A percentile compares a stretch with the other conserved stretches of the same genome.
Conservation (phyloP, 23 tunicate genomes). For the Clavelina lepadiformis region DNA sequence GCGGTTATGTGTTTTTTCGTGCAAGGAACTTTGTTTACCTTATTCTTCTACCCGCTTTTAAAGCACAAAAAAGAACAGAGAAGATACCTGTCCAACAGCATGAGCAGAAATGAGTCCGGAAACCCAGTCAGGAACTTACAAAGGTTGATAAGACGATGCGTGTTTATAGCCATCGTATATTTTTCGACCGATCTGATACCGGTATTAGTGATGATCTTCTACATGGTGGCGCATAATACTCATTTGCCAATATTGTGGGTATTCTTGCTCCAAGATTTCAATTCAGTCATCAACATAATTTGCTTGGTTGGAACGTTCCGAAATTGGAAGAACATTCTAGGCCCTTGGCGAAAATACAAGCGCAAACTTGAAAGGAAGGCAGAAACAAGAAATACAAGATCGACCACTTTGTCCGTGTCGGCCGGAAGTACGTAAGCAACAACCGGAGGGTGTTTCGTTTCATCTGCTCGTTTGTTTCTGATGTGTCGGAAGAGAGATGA, state of each 20-base stretch:
- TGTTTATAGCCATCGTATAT: conserved; percentile 21
- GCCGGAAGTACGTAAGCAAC: too few species aligned
- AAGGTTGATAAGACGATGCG: conserved; percentile 40
- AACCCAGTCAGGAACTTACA: conserved; percentile 13
- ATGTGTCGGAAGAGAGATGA: too few species aligned
- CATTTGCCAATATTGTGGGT: background rate
- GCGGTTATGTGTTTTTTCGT: conserved; percentile 42
- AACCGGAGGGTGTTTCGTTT: too few species aligned
- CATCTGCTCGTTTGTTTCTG: too few species aligned
- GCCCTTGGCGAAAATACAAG: conserved; percentile 34
- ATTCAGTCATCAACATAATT: conserved; percentile 11
- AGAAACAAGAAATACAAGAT: too few species aligned
- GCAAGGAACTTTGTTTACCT: conserved; percentile 38
- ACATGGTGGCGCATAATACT: too few species aligned
- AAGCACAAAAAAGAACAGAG: conserved; percentile 15
- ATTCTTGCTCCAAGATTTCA: conserved; percentile 14
- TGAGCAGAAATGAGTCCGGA: conserved; percentile 12
- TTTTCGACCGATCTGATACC: conserved; percentile 37
- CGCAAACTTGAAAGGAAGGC: too few species aligned
- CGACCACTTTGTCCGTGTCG: too few species aligned
- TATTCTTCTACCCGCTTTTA: conserved; percentile 59
- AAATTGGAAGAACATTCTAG: conserved; percentile 19
- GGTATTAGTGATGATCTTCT: background rate
- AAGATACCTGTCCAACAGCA: conserved; percentile 2
- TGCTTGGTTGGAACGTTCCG: conserved; percentile 29